Conservation (phyloP, 1,140 invertebrate genomes). For the Schlechtendalia chinensis region DNA sequence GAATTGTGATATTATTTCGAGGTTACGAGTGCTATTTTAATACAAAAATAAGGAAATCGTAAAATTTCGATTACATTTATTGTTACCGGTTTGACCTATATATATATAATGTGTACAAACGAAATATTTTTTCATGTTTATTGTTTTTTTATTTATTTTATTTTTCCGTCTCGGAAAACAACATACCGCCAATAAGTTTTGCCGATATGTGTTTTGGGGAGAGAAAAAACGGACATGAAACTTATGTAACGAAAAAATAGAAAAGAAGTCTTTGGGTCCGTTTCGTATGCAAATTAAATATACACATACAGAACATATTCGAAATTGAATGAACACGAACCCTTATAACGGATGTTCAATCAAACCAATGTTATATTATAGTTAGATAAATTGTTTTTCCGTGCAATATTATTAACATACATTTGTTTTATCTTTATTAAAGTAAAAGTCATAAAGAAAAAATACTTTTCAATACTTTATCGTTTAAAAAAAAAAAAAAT, state of each 20-base stretch:
- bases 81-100: background rate
- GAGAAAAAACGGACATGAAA: background rate
- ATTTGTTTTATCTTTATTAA: no score
- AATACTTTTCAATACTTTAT: no score
- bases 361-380: background rate
- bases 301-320: background rate
- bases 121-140: background rate
- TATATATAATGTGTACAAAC: no score
- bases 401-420: no score
- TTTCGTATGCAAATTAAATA: slow-evolving; percentile 18
- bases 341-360: background rate
- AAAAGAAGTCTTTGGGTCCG: background rate
- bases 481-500: no score
- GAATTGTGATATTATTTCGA: no score
- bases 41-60: background rate
- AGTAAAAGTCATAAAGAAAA: no score
- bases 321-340: background rate
- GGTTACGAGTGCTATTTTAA: background rate
- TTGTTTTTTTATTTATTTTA: background rate
- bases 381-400: background rate
- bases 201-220: background rate
- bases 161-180: background rate
- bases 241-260: background rate
- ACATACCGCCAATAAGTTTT: background rate
- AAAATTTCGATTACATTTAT: background rate